A percentile compares a stretch with the other conserved stretches of the same genome.
Evolutionary conservation across 2,113 vertebrate species (phyloP).

Genomic region (Pachyramphus minor): DNA sequence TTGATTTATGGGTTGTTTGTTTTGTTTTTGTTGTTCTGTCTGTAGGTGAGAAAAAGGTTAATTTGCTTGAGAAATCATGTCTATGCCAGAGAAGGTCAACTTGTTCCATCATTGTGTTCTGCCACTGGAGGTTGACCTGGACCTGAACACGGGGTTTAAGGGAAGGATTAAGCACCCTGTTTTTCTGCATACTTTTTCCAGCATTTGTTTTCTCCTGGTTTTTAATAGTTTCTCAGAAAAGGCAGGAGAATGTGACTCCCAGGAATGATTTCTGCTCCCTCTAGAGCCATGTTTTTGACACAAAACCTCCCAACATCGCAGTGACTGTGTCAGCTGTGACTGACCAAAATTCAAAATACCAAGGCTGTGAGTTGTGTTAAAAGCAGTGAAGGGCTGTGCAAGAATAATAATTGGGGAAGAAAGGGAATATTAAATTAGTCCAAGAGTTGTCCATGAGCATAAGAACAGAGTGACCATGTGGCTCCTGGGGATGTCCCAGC

Average conservation of each 20-base stretch:
- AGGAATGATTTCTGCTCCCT: background rate
- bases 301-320: background rate
- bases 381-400: background rate
- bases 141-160: background rate
- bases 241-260: background rate
- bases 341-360: background rate
- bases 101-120: conserved; percentile 60
- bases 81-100: conserved; percentile 65
- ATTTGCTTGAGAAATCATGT: conserved; percentile 70
- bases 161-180: conserved; percentile 29
- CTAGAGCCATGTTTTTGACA: background rate
- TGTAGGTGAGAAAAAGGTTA: conserved; percentile 65
- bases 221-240: background rate
- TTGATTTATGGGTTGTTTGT: conserved; percentile 68
- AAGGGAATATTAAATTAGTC: background rate
- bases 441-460: too few species aligned
- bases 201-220: background rate
- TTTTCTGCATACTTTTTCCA: conserved; percentile 2
- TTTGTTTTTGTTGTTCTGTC: conserved; percentile 65
- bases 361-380: background rate
- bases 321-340: background rate
- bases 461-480: rapidly evolving
- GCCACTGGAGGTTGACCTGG: conserved; percentile 44
- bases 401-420: background rate
- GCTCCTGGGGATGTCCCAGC: background rate